Conservation (phyloP, 2,113 vertebrate species). For the Bujurquina vittata region DNA sequence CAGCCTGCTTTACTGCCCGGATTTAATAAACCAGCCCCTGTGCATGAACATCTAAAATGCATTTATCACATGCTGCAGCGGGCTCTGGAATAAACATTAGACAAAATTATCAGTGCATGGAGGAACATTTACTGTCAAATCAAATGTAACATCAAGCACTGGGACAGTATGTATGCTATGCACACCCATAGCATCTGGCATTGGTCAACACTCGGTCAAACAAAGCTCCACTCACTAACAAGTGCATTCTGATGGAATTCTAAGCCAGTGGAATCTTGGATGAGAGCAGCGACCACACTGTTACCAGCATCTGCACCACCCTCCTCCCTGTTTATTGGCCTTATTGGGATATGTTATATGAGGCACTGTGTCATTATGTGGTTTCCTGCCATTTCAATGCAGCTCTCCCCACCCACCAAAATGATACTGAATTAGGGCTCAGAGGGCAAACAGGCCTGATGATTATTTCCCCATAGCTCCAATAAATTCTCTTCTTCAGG, state of each 20-base stretch:
- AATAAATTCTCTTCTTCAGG: slow-evolving; percentile 40
- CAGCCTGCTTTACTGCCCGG: background rate
- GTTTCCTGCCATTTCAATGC: slow-evolving; percentile 65
- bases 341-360: slow-evolving; percentile 64
- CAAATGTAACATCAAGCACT: background rate
- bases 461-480: slow-evolving; percentile 49
- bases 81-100: background rate
- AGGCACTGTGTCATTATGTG: slow-evolving; percentile 67
- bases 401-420: slow-evolving; percentile 56
- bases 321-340: slow-evolving; percentile 30
- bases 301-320: slow-evolving; percentile 48
- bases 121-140: background rate
- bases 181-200: background rate
- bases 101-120: background rate
- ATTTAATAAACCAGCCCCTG: background rate
- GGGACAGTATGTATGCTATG: background rate
- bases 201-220: background rate
- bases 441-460: slow-evolving; percentile 37
- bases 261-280: slow-evolving; percentile 41
- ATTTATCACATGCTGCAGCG: background rate
- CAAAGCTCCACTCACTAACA: slow-evolving; percentile 1
- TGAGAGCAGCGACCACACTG: slow-evolving; percentile 37
- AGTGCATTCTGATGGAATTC: slow-evolving; percentile 31
- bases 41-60: background rate
- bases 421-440: slow-evolving; percentile 54